Evolutionary conservation across 2,797 vertebrate species (phyloP).

Genomic region (Nasua narica): DNA sequence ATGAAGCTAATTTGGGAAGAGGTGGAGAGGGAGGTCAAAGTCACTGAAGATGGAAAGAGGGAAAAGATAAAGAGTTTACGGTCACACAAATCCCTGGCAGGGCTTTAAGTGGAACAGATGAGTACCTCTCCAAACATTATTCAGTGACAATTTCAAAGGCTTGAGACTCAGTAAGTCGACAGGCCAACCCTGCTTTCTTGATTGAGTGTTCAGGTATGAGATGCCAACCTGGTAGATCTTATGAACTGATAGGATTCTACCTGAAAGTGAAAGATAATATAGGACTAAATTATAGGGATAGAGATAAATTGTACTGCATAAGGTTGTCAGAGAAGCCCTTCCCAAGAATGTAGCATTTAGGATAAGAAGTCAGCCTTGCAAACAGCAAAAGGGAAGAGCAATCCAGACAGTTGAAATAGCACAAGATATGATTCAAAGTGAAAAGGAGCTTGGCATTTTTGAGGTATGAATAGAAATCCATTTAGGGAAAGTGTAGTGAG

Average conservation of each 20-base stretch:
- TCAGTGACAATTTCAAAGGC: not conserved
- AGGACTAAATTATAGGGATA: not conserved
- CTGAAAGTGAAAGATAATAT: not conserved
- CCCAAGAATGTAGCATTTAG: not conserved
- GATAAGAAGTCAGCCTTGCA: not conserved
- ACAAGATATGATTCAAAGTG: accelerated
- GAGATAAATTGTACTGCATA: not conserved
- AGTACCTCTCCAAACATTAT: not conserved
- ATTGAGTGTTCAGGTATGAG: not conserved
- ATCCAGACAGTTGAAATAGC: not conserved
- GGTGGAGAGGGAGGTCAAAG: not conserved
- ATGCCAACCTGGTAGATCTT: not conserved
- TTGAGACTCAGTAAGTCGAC: not conserved
- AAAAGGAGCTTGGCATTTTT: not conserved
- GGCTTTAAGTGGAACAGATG: not conserved
- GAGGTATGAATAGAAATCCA: not conserved
- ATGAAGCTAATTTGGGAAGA: not conserved
- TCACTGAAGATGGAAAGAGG: not conserved
- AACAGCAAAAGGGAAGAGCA: not conserved
- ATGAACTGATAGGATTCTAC: not conserved
- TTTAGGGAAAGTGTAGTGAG: not conserved
- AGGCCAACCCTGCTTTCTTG: not conserved
- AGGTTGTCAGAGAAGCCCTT: not conserved
- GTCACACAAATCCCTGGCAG: not conserved
- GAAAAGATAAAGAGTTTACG: not conserved